These are phyloP conservation scores for Eulithis prunata DNA, from an alignment of 2,888 invertebrate genomes.

Conservation along the genomic window DNA sequence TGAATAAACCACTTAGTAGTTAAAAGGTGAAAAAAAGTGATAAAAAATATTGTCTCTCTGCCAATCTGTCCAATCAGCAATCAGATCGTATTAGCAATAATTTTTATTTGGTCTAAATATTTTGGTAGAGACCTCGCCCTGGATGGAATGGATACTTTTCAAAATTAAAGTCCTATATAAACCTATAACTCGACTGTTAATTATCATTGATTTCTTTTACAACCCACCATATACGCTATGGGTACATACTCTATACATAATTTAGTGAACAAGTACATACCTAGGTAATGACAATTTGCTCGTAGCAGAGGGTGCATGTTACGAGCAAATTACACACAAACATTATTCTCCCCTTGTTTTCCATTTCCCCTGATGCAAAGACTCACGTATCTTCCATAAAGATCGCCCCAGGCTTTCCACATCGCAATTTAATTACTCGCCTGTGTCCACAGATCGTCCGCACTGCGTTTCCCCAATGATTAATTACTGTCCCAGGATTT, in stretches of 20 bases:
- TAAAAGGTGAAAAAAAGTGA: no score
- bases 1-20: conserved; percentile 36
- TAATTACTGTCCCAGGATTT: conserved; percentile 38
- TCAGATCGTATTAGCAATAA: no score
- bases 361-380: conserved; percentile 49
- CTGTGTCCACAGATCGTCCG: conserved; percentile 63
- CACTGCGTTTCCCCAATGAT: conserved; percentile 48
- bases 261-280: conserved; percentile 2
- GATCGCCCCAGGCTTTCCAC: conserved; percentile 45
- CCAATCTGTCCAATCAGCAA: no score
- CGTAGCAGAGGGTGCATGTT: conserved; percentile 13
- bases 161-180: no score
- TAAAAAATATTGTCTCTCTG: not conserved
- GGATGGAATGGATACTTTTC: no score
- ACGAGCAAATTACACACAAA: conserved; percentile 24
- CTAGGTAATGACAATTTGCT: conserved; percentile 13
- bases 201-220: no score
- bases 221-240: no score
- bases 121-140: conserved; percentile 1
- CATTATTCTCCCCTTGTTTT: conserved; percentile 54
- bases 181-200: not conserved
- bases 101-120: no score
- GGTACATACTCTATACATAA: not conserved
- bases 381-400: conserved; percentile 51
- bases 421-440: conserved; percentile 74